These are phyloP conservation scores for Ceyx melanurus DNA, from an alignment of 2,113 vertebrate genomes.

Conservation along the genomic window DNA sequence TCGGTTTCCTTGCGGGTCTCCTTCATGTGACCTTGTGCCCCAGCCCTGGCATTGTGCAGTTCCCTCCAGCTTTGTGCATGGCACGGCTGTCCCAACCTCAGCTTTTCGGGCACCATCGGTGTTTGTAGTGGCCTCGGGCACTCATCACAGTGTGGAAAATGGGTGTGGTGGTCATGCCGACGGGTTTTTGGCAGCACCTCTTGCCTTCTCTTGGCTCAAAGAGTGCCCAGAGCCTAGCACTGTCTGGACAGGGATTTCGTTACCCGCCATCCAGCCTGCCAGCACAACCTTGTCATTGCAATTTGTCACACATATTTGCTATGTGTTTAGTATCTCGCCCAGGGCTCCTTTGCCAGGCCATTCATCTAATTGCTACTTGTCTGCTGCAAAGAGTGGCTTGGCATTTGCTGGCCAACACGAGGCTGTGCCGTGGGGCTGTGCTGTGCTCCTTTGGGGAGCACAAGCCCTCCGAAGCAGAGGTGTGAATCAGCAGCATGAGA, in stretches of 20 bases:
- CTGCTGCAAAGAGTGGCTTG: fast-evolving
- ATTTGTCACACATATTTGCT: conserved; percentile 18
- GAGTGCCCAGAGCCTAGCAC: not conserved
- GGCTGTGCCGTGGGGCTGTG: not conserved
- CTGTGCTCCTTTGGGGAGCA: fast-evolving
- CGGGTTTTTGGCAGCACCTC: not conserved
- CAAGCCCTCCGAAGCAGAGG: not conserved
- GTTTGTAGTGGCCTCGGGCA: fast-evolving
- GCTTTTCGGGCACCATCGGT: not conserved
- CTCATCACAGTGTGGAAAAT: not conserved
- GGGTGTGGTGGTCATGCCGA: not conserved
- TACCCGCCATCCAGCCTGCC: not conserved
- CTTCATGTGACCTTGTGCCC: not conserved
- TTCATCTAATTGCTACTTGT: not conserved
- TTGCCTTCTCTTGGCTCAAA: not conserved
- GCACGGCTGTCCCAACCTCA: not conserved
- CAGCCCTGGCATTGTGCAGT: not conserved
- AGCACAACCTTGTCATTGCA: not conserved
- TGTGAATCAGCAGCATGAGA: not conserved
- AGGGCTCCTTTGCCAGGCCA: not conserved
- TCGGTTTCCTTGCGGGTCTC: not conserved
- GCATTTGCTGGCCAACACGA: fast-evolving
- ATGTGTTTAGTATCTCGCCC: not conserved
- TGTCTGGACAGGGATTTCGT: conserved; percentile 20
- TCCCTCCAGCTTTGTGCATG: not conserved